Conservation (phyloP, 1,140 invertebrate genomes). For the Acyrthosiphon pisum region DNA sequence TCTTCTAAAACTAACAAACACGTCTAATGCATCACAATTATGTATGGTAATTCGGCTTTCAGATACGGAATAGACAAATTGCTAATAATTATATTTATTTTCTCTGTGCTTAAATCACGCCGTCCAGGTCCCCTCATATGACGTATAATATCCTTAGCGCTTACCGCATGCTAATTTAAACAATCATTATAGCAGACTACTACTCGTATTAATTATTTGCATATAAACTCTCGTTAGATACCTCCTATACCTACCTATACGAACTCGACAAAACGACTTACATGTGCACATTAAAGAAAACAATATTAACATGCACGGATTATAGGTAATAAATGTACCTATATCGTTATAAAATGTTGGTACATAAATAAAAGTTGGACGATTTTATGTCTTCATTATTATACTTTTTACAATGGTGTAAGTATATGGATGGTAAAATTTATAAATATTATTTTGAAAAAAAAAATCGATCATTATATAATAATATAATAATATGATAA, state of each 20-base stretch:
- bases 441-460: background rate
- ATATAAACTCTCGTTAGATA: background rate
- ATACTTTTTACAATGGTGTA: background rate
- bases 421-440: background rate
- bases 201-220: constrained; percentile 11
- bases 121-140: background rate
- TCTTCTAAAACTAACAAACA: constrained; percentile 14
- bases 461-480: background rate
- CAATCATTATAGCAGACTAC: background rate
- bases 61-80: constrained; percentile 18
- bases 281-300: background rate
- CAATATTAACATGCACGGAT: background rate
- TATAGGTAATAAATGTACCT: too few species aligned
- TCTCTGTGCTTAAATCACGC: background rate
- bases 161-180: background rate
- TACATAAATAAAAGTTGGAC: background rate
- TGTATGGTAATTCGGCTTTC: constrained; percentile 15
- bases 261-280: background rate
- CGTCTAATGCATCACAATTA: background rate
- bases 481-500: background rate
- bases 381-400: constrained; percentile 17
- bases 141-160: background rate
- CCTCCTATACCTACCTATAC: background rate
- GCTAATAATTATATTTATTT: constrained; percentile 31
- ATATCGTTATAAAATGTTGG: background rate